A percentile compares a stretch with the other conserved stretches of the same genome.
These are phyloP conservation scores for Stenopsyche tienmushanensis DNA, from an alignment of 1,140 invertebrate genomes.

Conservation along the genomic window DNA sequence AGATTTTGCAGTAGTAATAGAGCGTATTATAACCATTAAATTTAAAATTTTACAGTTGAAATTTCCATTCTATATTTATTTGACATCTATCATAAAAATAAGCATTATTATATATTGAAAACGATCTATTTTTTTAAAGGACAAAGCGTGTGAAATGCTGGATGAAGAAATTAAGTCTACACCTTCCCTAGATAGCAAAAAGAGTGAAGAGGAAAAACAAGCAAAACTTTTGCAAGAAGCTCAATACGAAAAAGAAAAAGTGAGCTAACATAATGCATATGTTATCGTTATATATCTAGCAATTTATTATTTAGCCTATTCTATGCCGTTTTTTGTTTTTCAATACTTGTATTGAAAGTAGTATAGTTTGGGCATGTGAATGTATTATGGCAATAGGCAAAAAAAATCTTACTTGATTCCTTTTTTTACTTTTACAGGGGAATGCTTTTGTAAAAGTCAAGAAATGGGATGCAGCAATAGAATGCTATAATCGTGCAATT, in stretches of 20 bases:
- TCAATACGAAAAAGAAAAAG: conserved; percentile 62
- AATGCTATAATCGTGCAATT: conserved; percentile 79
- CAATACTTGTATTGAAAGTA: neutral
- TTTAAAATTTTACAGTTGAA: no score
- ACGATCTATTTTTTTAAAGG: no score
- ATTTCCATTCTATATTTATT: no score
- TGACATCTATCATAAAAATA: no score
- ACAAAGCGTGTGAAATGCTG: conserved; percentile 69
- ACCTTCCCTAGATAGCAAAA: conserved; percentile 52
- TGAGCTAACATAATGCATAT: conserved; percentile 44
- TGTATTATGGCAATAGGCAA: conserved; percentile 1
- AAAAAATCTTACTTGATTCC: neutral
- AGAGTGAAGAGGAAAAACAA: conserved; percentile 48
- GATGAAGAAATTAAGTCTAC: conserved; percentile 61
- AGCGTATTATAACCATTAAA: no score
- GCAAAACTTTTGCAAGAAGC: conserved; percentile 58
- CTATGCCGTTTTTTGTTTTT: neutral
- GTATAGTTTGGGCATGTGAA: neutral
- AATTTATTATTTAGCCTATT: neutral
- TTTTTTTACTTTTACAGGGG: conserved; percentile 60
- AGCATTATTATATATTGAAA: no score
- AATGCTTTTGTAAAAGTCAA: conserved; percentile 78
- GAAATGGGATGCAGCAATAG: conserved; percentile 77
- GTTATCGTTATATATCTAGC: neutral
- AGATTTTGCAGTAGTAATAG: no score